Evolutionary conservation across 30 jellyfish, hydroid and myxozoan genomes (phyloP).

Genomic region (Morbakka virulenta): DNA sequence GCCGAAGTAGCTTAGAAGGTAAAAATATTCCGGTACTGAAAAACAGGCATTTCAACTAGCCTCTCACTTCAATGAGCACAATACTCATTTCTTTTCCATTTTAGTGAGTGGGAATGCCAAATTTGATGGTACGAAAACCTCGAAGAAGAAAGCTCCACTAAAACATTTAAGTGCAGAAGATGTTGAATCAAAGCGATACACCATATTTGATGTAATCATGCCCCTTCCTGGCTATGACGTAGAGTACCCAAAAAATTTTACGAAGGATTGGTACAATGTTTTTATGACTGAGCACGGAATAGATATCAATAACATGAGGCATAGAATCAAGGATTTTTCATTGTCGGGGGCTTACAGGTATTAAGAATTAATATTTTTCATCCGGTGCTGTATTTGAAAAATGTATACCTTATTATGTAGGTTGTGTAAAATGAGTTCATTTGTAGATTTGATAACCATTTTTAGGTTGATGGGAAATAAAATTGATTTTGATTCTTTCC

Average conservation of each 20-base stretch:
- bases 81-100: too few relatives aligned
- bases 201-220: slow-evolving; percentile 73
- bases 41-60: too few relatives aligned
- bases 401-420: neutral
- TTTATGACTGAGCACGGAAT: slow-evolving; percentile 69
- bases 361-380: neutral
- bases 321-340: slow-evolving; percentile 68
- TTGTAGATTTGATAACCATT: neutral
- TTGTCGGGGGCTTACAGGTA: slow-evolving; percentile 98
- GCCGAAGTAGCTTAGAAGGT: too few relatives aligned
- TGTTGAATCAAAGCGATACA: slow-evolving; percentile 24
- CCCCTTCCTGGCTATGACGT: slow-evolving; percentile 99
- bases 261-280: slow-evolving; percentile 34
- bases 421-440: neutral
- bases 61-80: too few relatives aligned
- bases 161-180: slow-evolving; percentile 74
- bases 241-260: slow-evolving; percentile 51
- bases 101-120: too few relatives aligned
- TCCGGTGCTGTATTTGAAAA: neutral
- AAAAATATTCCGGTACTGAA: too few relatives aligned
- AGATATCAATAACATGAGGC: slow-evolving; percentile 51
- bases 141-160: too few relatives aligned
- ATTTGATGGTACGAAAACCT: too few relatives aligned
- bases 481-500: too few relatives aligned
- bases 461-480: neutral